These are phyloP conservation scores for Drosophila phalerata DNA, from an alignment of 2,888 invertebrate species.

Conservation along the genomic window DNA sequence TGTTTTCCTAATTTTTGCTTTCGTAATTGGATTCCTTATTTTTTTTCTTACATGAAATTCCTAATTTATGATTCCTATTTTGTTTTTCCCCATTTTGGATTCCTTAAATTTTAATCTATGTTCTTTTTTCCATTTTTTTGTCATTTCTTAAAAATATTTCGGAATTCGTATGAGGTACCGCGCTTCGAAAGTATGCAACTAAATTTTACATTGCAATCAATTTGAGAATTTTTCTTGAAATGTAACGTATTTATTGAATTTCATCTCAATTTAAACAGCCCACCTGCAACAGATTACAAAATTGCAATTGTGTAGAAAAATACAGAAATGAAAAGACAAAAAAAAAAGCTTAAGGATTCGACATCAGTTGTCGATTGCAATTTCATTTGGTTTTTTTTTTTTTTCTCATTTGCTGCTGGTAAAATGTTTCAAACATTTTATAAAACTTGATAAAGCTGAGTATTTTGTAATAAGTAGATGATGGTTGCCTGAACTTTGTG, in stretches of 20 bases:
- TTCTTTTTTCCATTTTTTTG: no score
- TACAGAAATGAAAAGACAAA: background rate
- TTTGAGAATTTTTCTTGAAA: background rate
- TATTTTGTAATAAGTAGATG: slow-evolving; percentile 44
- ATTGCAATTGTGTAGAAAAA: background rate
- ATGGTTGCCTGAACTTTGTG: slow-evolving; percentile 37
- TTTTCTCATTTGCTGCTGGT: slow-evolving; percentile 17
- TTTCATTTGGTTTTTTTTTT: slow-evolving; percentile 21
- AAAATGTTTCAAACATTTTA: slow-evolving; percentile 35
- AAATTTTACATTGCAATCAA: background rate
- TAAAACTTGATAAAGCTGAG: slow-evolving; percentile 56
- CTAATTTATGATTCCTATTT: no score
- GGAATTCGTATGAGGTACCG: no score
- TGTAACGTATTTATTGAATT: background rate
- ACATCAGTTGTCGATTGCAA: slow-evolving; percentile 23
- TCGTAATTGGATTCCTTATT: no score
- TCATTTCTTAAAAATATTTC: no score
- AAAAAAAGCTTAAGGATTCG: slow-evolving; percentile 17
- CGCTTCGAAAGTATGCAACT: background rate
- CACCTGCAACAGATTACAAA: slow-evolving; percentile 3
- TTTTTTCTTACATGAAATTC: no score
- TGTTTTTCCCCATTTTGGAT: no score
- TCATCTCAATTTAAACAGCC: background rate
- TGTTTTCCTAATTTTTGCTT: no score
- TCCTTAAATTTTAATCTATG: no score